Evolutionary conservation across 2,797 vertebrate genomes (phyloP), one percentile per base, ranked within the genome.

Genomic region (Bradypodion pumilum): DNA sequence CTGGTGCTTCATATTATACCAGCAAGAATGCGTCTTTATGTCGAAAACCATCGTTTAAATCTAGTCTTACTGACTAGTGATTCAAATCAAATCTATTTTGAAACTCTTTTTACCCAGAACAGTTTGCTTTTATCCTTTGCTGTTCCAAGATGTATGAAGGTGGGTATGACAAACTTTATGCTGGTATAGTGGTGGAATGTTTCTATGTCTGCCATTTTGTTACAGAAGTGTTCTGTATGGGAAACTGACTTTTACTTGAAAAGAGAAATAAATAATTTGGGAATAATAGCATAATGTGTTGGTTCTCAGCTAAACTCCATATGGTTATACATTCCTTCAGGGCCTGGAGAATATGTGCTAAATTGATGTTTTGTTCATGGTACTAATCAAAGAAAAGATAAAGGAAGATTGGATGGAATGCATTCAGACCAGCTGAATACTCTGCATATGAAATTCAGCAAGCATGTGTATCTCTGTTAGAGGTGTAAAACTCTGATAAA

Each of bases 381-480:
- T 23, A 40, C n/a, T 42, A 68, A 81, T 75, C 19, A 46, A 72
- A 68, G 68, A 85, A 0, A 0, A 1, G 9, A 60, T 2, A 1
- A 7, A 8, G 7, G 19, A 4, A 1, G 56, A 29, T n/a, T 78
- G 52, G 32, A 76, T 7, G 81, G 88, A 85, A 65, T 75, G 66
- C 52, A 7, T 1, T 4, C 65, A 59, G 29, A 77, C 59, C 27
- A 3, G 5, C 0, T 0, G 23, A 69, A 13, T 4, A 25, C 60
- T 72, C 69, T 15, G 74, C 0, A 0, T 16, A 42, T 74, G 16
- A 0, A 0, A 80, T 79, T n/a, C 40, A 77, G 42, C 32, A 46
- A 73, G 3, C 65, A 10, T n/a, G 6, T 80, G 37, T n/a, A n/a
- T 87, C 19, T 2, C 81, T 72, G 32, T 16, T 27, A 19, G 0